These are phyloP conservation scores for Peromyscus polionotus DNA, from an alignment of 2,113 vertebrate genomes.

Conservation along the genomic window DNA sequence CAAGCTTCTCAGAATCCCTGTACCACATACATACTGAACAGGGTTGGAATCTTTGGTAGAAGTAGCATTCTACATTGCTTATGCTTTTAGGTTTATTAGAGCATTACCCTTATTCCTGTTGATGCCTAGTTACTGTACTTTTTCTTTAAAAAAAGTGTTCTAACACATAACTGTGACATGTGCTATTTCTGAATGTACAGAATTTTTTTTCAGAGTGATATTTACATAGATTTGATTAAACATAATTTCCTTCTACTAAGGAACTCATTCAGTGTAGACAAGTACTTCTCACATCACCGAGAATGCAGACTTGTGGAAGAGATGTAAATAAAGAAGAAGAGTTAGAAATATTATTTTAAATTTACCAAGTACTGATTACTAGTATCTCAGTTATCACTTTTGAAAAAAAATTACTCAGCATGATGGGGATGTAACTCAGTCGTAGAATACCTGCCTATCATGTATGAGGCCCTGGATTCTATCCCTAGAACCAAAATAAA, in stretches of 20 bases:
- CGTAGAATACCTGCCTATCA: background rate
- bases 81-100: background rate
- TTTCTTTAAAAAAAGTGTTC: slow-evolving; percentile 51
- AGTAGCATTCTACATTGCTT: background rate
- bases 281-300: slow-evolving; percentile 34
- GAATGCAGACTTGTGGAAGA: slow-evolving; percentile 23
- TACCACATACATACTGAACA: background rate
- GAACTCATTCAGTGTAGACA: slow-evolving; percentile 57
- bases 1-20: background rate
- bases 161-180: slow-evolving; percentile 29
- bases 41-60: background rate
- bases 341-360: slow-evolving; percentile 46
- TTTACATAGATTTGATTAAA: slow-evolving; percentile 68
- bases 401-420: background rate
- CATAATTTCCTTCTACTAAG: slow-evolving; percentile 46
- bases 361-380: background rate
- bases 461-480: background rate
- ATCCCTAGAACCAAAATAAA: background rate
- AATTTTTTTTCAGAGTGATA: slow-evolving; percentile 60
- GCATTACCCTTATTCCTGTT: slow-evolving; percentile 19
- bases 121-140: background rate
- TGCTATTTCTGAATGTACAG: slow-evolving; percentile 23
- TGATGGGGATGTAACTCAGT: background rate
- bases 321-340: background rate
- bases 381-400: slow-evolving; percentile 32